Evolutionary conservation across 2,888 invertebrate species (phyloP).

Genomic region (Strigamia maritima): DNA sequence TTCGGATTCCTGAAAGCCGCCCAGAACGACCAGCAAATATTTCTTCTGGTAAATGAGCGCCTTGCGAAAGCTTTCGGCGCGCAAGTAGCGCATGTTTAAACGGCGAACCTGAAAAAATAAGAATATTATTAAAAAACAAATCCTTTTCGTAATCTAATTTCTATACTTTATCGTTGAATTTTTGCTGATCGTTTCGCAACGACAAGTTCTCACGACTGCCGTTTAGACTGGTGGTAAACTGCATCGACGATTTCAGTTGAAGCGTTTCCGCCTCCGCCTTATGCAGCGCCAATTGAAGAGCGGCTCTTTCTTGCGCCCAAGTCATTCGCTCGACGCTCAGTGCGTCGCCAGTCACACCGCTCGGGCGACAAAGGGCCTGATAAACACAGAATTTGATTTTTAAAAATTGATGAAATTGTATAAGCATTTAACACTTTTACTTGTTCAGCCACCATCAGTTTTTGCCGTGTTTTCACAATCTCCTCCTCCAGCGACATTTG

Average conservation of each 20-base stretch:
- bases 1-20: constrained; percentile 59
- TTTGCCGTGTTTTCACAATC: constrained; percentile 45
- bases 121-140: background rate
- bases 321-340: constrained; percentile 44
- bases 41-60: constrained; percentile 87
- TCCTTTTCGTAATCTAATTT: background rate
- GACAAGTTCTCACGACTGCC: background rate
- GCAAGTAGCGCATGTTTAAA: constrained; percentile 66
- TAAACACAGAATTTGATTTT: too few relatives aligned
- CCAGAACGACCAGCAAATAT: constrained; percentile 70
- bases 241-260: background rate
- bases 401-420: background rate
- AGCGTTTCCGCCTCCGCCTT: constrained; percentile 46
- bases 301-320: constrained; percentile 45
- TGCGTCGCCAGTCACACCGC: background rate
- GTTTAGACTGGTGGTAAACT: background rate
- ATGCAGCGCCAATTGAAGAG: constrained; percentile 46
- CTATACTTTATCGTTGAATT: background rate
- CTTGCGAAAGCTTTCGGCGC: constrained; percentile 80
- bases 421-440: too few relatives aligned
- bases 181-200: background rate
- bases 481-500: constrained; percentile 47
- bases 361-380: background rate
- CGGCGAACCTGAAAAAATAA: constrained; percentile 41
- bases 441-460: constrained; percentile 41